Base-by-base conservation (phyloP, 1,140 invertebrate genomes). In the Ruditapes philippinarum region DNA sequence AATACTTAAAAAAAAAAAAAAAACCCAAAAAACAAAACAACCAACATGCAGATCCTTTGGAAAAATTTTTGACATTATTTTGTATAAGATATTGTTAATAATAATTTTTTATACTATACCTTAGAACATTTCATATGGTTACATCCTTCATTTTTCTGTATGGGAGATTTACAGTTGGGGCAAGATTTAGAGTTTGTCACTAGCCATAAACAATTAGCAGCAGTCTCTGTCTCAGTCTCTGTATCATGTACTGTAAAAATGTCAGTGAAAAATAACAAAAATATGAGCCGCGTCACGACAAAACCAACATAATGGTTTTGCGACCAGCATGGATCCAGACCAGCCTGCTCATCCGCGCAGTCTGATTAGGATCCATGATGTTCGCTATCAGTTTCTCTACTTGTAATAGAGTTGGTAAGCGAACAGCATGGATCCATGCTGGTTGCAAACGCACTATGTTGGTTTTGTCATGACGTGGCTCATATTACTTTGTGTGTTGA, bases 71-170 rank as follows among this genome's bases (percentile, higher is more conserved):
- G n/a, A n/a, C n/a, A n/a, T n/a, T n/a, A n/a, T 54, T 54, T 54
- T 14, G 5, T 49, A 17, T 11, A 49, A 17, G 7, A 49, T 11
- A 49, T 7, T 7, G 45, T 49, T 49, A 49, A 49, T 11, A 17
- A 49, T 7, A 17, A 11, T 49, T 11, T 49, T 11, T 54, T 14
- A 54, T 14, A 54, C 3, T n/a, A 28, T 95, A 97, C 97, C 96
- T 97, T 97, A 28, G 97, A 97, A 95, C 97, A 98, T 92, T 97
- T 97, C 97, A 98, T 97, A 92, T 98, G 97, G 94, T 98, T 98
- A 94, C 97, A 98, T 0, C 97, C 97, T 95, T 98, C 97, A 94
- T 97, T 97, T 93, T 98, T 98, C 95, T 98, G 97, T 90, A 98
- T 98, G 11, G 97, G 97, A 88, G 97, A 97, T 91, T 97, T 97